phyloP scores from a whole-genome alignment of 2,113 vertebrate species.

The Datnioides undecimradiatus region DNA sequence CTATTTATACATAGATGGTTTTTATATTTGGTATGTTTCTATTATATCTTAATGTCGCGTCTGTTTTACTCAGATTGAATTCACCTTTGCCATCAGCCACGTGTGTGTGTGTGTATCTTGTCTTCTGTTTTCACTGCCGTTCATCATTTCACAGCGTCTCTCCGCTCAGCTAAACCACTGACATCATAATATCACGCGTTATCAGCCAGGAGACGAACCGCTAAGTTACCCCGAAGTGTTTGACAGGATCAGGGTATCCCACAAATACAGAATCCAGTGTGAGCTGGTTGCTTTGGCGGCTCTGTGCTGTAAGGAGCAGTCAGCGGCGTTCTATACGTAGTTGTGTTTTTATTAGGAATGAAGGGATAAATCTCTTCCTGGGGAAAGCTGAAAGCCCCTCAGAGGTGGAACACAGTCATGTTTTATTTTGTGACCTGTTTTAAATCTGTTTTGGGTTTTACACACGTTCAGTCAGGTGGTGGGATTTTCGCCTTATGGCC shows the following conservation, averaged over 20 bases:
- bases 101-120: slow-evolving; percentile 1
- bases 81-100: slow-evolving; percentile 31
- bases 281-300: not conserved
- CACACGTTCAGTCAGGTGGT: not conserved
- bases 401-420: too few species aligned
- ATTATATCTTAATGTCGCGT: slow-evolving; percentile 55
- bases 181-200: not conserved
- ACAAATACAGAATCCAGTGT: not conserved
- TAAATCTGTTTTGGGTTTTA: not conserved
- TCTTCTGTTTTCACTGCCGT: slow-evolving; percentile 15
- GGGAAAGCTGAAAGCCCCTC: not conserved
- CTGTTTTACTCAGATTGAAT: slow-evolving; percentile 34
- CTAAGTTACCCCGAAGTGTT: slow-evolving; percentile 7
- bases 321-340: not conserved
- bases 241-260: not conserved
- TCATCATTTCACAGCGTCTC: slow-evolving; percentile 27
- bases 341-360: not conserved
- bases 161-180: slow-evolving; percentile 16
- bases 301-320: not conserved
- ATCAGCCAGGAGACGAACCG: not conserved
- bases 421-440: too few species aligned
- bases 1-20: slow-evolving; percentile 77
- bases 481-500: not conserved
- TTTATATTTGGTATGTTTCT: slow-evolving; percentile 74
- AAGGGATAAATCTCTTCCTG: not conserved